These are phyloP conservation scores for Matsumyia berberina DNA, from an alignment of 2,888 invertebrate genomes.

Conservation along the genomic window DNA sequence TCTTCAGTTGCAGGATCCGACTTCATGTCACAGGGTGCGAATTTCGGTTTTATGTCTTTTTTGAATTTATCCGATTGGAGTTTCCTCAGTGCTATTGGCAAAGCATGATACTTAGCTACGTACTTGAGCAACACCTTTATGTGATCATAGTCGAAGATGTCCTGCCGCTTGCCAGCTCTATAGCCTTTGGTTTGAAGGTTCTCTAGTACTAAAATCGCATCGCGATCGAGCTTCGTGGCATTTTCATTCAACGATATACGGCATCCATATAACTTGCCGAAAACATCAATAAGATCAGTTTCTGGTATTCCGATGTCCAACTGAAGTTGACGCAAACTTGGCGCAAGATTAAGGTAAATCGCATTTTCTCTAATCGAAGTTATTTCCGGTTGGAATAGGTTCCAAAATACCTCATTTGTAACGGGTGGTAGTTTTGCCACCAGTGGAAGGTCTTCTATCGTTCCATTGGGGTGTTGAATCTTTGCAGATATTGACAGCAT, in stretches of 20 bases:
- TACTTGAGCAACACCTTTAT: slow-evolving; percentile 84
- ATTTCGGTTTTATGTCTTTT: slow-evolving; percentile 83
- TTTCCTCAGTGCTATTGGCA: slow-evolving; percentile 86
- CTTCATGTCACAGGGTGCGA: slow-evolving; percentile 79
- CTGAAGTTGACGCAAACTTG: slow-evolving; percentile 85
- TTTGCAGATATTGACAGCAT: slow-evolving; percentile 84
- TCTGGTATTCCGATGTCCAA: slow-evolving; percentile 84
- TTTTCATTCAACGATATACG: slow-evolving; percentile 83
- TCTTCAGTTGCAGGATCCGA: slow-evolving; percentile 64
- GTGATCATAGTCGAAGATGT: slow-evolving; percentile 85
- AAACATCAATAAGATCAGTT: slow-evolving; percentile 84
- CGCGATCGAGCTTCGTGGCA: slow-evolving; percentile 84
- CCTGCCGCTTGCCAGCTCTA: slow-evolving; percentile 85
- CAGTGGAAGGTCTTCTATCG: slow-evolving; percentile 83
- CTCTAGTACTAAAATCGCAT: slow-evolving; percentile 86
- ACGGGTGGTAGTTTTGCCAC: slow-evolving; percentile 86
- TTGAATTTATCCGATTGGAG: slow-evolving; percentile 84
- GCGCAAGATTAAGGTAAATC: slow-evolving; percentile 85
- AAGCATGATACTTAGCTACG: slow-evolving; percentile 86
- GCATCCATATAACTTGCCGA: slow-evolving; percentile 86
- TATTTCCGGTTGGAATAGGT: slow-evolving; percentile 85
- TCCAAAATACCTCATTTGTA: slow-evolving; percentile 85
- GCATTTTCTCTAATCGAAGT: slow-evolving; percentile 87
- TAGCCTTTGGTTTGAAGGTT: slow-evolving; percentile 86
- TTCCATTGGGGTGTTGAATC: slow-evolving; percentile 79